Conservation (phyloP, 2,888 invertebrate genomes). For the Platypus cylindrus region DNA sequence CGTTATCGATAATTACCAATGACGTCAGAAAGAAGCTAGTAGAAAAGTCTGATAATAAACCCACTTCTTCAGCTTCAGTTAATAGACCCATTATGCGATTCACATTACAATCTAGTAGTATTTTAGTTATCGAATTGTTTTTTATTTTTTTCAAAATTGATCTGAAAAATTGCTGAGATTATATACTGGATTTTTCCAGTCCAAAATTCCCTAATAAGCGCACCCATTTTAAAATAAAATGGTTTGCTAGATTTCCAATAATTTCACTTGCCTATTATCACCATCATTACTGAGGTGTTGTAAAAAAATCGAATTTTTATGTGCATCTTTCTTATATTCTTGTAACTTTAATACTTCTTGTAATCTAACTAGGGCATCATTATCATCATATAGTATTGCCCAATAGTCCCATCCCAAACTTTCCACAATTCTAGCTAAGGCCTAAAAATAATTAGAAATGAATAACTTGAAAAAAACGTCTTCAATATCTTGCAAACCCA, state of each 20-base stretch:
- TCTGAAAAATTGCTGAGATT: slow-evolving; percentile 31
- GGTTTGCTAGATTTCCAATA: background rate
- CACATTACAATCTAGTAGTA: slow-evolving; percentile 63
- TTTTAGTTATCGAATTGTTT: slow-evolving; percentile 53
- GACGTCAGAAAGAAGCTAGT: slow-evolving; percentile 53
- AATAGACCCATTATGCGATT: slow-evolving; percentile 43
- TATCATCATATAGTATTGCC: slow-evolving; percentile 65
- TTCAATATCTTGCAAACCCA: too few relatives aligned
- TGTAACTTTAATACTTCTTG: slow-evolving; percentile 61
- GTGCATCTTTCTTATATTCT: slow-evolving; percentile 16
- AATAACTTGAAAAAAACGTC: background rate
- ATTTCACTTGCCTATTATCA: slow-evolving; percentile 20
- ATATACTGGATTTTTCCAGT: background rate
- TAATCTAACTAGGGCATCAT: slow-evolving; percentile 60
- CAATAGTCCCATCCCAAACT: slow-evolving; percentile 64
- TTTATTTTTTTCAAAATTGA: slow-evolving; percentile 64
- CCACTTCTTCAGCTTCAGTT: slow-evolving; percentile 67
- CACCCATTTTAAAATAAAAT: background rate
- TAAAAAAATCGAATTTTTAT: slow-evolving; percentile 19
- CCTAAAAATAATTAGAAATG: slow-evolving; percentile 23
- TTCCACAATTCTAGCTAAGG: slow-evolving; percentile 51
- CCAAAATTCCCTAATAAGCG: too few relatives aligned
- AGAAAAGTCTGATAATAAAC: slow-evolving; percentile 53
- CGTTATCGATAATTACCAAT: slow-evolving; percentile 36
- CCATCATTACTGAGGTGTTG: slow-evolving; percentile 20